phyloP scores from a whole-genome alignment of 1,140 invertebrate species.

The Lordiphosa mommai region DNA sequence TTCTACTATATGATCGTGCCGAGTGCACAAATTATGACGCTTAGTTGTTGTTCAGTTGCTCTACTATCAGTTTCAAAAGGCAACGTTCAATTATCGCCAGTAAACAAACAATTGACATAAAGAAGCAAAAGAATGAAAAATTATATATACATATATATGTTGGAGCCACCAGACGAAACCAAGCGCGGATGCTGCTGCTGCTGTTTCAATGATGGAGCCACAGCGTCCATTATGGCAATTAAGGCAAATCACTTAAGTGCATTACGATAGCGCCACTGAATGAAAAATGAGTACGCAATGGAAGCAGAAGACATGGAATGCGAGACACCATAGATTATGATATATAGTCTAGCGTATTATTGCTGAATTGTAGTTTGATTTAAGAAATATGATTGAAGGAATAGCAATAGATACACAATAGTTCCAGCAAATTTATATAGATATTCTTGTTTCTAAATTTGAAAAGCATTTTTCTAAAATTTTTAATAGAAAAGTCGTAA shows the following conservation, averaged over 20 bases:
- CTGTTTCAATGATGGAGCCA: conserved; percentile 6
- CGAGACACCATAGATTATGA: conserved; percentile 2
- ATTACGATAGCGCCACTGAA: conserved; percentile 36
- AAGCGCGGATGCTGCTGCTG: not conserved
- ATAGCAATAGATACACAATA: no score
- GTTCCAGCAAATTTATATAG: no score
- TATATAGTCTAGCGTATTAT: no score
- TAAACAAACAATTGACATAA: conserved; percentile 44
- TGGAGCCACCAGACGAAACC: conserved; percentile 2
- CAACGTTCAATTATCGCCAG: conserved; percentile 30
- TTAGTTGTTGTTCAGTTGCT: not conserved
- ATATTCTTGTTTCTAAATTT: no score
- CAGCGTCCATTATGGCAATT: conserved; percentile 4
- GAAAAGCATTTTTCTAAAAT: no score
- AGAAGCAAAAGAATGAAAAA: conserved; percentile 13
- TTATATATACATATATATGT: not conserved
- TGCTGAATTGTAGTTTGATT: no score
- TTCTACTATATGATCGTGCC: not conserved
- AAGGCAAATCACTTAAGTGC: conserved; percentile 32
- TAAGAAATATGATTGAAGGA: no score
- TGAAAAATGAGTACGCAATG: not conserved
- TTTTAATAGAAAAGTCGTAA: no score
- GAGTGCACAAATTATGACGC: not conserved
- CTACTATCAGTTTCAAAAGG: conserved; percentile 11
- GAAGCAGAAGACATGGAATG: not conserved